phyloP scores from a whole-genome alignment of 92 coral and sea anemone species.

The Siderastrea siderea region DNA sequence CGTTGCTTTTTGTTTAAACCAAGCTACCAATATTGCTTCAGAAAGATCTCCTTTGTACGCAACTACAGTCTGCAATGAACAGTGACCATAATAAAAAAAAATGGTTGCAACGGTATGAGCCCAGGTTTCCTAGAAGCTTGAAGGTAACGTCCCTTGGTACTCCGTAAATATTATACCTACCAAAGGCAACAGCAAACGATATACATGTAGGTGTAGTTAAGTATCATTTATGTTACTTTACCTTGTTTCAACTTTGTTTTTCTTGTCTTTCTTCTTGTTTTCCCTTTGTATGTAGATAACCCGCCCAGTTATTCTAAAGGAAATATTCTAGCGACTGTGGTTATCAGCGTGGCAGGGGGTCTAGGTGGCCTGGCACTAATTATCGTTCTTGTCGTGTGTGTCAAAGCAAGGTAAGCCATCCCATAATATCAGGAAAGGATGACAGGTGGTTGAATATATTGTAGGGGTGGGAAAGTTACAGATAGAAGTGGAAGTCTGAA shows the following conservation, averaged over 20 bases:
- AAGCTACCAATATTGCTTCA: too few relatives aligned
- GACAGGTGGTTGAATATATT: too few relatives aligned
- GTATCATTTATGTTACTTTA: not conserved
- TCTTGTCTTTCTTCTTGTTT: not conserved
- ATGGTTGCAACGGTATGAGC: too few relatives aligned
- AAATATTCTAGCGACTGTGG: not conserved
- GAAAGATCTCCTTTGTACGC: too few relatives aligned
- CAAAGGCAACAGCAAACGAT: too few relatives aligned
- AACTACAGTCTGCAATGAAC: too few relatives aligned
- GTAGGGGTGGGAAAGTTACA: too few relatives aligned
- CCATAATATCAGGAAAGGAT: too few relatives aligned
- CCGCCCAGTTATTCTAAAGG: not conserved
- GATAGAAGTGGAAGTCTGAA: too few relatives aligned
- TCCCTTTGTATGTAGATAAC: not conserved
- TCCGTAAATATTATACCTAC: too few relatives aligned
- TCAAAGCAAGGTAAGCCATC: not conserved
- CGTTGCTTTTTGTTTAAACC: too few relatives aligned
- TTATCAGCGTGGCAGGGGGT: not conserved
- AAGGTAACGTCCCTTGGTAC: not conserved
- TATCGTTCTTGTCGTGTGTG: not conserved
- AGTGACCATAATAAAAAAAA: too few relatives aligned
- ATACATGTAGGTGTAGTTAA: not conserved
- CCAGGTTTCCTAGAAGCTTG: not conserved
- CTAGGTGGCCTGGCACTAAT: slow-evolving; percentile 1
- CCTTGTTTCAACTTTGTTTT: not conserved